Evolutionary conservation across 2,888 invertebrate species (phyloP).

Genomic region (Penaeus monodon): DNA sequence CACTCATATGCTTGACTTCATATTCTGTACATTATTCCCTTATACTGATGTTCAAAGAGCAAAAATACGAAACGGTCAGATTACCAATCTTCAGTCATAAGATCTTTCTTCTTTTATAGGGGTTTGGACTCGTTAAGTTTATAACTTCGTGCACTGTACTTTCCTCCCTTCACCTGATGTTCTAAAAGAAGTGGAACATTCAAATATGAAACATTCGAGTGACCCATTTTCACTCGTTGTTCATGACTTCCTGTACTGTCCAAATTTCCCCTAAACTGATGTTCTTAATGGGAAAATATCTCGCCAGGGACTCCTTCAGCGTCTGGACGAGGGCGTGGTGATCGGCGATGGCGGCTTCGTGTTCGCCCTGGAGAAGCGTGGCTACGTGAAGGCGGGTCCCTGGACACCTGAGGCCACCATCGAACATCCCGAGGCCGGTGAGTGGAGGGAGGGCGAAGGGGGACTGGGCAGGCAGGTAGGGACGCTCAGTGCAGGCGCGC

Average conservation of each 20-base stretch:
- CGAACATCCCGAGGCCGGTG: constrained; percentile 71
- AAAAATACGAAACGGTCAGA: no score
- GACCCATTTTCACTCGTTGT: background rate
- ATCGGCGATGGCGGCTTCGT: constrained; percentile 71
- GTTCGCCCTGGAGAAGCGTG: constrained; percentile 71
- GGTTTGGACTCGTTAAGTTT: no score
- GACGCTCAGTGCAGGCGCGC: no score
- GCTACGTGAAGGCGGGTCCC: constrained; percentile 72
- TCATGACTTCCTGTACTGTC: background rate
- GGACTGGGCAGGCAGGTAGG: background rate
- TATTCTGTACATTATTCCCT: no score
- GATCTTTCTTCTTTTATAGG: no score
- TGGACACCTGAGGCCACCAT: constrained; percentile 71
- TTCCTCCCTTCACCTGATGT: no score
- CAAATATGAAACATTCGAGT: no score
- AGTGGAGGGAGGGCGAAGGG: constrained; percentile 16
- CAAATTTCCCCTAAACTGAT: background rate
- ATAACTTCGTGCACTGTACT: no score
- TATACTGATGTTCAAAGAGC: no score
- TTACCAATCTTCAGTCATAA: no score
- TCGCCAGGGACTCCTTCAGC: constrained; percentile 67
- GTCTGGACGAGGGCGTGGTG: constrained; percentile 69
- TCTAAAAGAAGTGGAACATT: no score
- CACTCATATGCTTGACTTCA: no score
- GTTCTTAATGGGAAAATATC: background rate